phyloP scores from a whole-genome alignment of 2,888 invertebrate genomes.

The Eudemis profundana region DNA sequence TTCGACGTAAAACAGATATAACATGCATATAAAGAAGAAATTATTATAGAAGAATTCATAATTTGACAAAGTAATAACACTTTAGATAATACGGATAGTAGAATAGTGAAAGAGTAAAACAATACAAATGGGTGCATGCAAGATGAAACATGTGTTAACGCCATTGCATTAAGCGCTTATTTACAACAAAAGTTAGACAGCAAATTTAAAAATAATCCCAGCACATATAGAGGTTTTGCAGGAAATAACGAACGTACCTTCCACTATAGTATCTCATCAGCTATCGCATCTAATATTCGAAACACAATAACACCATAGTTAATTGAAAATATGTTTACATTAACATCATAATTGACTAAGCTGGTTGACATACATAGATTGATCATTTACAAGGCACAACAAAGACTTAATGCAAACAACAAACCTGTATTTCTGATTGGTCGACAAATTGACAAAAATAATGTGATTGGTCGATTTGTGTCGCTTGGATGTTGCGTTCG shows the following conservation, averaged over 20 bases:
- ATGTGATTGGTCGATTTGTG: no score
- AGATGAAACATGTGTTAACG: conserved; percentile 23
- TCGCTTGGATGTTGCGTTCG: no score
- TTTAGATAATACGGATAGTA: background rate
- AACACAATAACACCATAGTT: no score
- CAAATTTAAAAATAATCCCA: background rate
- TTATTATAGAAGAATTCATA: background rate
- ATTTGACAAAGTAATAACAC: background rate
- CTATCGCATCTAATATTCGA: no score
- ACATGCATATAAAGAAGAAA: conserved; percentile 3
- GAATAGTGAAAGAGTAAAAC: conserved; percentile 14
- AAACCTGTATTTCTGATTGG: no score
- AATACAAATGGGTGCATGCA: conserved; percentile 17
- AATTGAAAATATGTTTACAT: no score
- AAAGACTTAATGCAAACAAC: no score
- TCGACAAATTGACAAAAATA: no score
- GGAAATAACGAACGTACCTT: background rate
- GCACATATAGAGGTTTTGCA: background rate
- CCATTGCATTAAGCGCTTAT: conserved; percentile 19
- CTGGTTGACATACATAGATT: no score
- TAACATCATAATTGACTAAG: background rate
- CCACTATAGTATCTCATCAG: background rate
- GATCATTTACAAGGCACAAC: no score
- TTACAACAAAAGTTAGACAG: conserved; percentile 5
- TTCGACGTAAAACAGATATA: conserved; percentile 1